A percentile compares a stretch with the other conserved stretches of the same genome.
Conservation (phyloP, 2,888 invertebrate species). For the Diarsia dahlii region DNA sequence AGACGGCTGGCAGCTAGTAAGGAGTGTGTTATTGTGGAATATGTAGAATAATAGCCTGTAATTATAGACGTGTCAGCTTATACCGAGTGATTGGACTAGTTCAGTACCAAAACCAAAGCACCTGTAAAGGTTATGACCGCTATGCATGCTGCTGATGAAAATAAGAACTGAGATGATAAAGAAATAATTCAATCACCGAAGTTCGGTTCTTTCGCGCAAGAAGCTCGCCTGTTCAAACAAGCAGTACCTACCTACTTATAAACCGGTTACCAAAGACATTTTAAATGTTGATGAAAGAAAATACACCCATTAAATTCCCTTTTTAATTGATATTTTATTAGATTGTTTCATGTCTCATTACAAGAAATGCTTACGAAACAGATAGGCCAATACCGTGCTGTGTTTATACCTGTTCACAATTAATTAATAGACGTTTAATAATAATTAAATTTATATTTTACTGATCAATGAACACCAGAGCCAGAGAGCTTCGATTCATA, state of each 20-base stretch:
- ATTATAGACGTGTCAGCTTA: conserved; percentile 55
- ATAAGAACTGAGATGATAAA: not conserved
- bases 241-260: not conserved
- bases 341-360: conserved; percentile 33
- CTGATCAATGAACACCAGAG: conserved; percentile 55
- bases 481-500: conserved; percentile 62
- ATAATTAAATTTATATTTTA: conserved; percentile 55
- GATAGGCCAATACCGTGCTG: conserved; percentile 29
- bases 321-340: conserved; percentile 33
- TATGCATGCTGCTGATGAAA: not conserved
- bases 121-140: not conserved
- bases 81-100: conserved; percentile 16
- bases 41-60: conserved; percentile 41
- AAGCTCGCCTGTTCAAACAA: not conserved
- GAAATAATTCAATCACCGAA: not conserved
- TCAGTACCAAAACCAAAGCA: not conserved
- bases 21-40: conserved; percentile 62
- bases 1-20: conserved; percentile 78
- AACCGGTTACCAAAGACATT: conserved; percentile 9
- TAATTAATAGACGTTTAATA: conserved; percentile 56
- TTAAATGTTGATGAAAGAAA: conserved; percentile 16
- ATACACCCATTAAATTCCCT: conserved; percentile 16
- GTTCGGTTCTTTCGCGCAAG: not conserved
- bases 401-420: conserved; percentile 59
- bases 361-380: conserved; percentile 16